A percentile compares a stretch with the other conserved stretches of the same genome.
phyloP scores from a whole-genome alignment of 2,797 vertebrate species.

The Pangasius sanitwongsei region DNA sequence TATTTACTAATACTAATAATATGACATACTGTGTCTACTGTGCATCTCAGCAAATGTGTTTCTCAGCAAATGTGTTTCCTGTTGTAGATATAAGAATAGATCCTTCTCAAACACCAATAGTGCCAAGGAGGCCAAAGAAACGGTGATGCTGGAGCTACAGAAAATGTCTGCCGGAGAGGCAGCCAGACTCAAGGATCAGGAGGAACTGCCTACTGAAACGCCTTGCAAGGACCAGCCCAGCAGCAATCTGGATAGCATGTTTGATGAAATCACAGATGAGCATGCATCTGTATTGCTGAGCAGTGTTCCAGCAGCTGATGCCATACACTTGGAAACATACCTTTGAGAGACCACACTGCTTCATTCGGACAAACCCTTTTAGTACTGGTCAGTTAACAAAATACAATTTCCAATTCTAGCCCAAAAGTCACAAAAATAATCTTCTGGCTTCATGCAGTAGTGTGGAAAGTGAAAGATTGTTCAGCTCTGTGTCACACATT shows the following conservation, averaged over 20 bases:
- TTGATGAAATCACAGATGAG: constrained; percentile 16
- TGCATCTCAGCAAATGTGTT: background rate
- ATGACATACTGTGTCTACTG: background rate
- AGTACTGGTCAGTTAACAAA: no score
- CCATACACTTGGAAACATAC: constrained; percentile 14
- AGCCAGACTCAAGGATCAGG: background rate
- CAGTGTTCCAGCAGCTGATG: constrained; percentile 7
- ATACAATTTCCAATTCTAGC: no score
- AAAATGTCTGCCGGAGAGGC: background rate
- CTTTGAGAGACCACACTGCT: constrained; percentile 1
- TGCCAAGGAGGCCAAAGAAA: background rate
- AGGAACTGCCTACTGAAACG: background rate
- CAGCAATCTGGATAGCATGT: constrained; percentile 22
- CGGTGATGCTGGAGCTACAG: background rate
- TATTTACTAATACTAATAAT: no score
- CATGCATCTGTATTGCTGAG: constrained; percentile 13
- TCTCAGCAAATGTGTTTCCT: background rate
- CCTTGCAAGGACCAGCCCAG: background rate
- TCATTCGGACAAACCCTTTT: background rate
- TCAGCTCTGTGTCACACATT: background rate
- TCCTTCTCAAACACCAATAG: background rate
- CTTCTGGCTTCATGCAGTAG: no score
- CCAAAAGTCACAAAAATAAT: no score
- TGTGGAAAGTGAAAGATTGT: no score
- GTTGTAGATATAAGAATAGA: background rate